Evolutionary conservation across 2,113 vertebrate genomes (phyloP), one percentile per base, ranked within the genome.

Genomic region (Polypterus bichir): DNA sequence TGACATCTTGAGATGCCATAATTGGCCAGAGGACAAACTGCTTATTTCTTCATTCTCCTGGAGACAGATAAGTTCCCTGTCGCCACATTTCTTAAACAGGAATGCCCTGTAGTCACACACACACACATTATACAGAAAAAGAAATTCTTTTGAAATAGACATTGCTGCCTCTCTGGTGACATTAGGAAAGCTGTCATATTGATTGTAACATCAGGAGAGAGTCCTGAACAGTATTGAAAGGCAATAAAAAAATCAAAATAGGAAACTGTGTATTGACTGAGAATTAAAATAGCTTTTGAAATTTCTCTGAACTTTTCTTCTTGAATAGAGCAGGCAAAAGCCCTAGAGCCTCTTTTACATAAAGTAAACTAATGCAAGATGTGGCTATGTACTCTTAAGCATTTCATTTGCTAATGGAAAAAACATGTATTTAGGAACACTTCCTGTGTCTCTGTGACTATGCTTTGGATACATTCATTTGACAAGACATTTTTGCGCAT

Each of bases 51-150:
- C 27, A 27, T 27, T 27, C 27, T 27, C 27, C 27, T 27, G 27
- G 27, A 27, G 27, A 27, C 27, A 27, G 27, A 27, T 27, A 27
- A 27, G 27, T 27, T 27, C 27, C 27, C 27, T 27, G 27, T 27
- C 27, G 27, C 27, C 27, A 27, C 45, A 76, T 81, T 74, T 71
- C 73, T 74, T 81, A 76, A 71, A 75, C 72, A 69, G 74, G 72
- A 77, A 75, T 73, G 73, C 72, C 57, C 65, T 27, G 1, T 60
- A 73, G 72, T 79, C 74, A 73, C 74, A 27, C 27, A 27, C 27
- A 27, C 27, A 27, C 27, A 27, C 27, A 27, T 27, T 27, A 2
- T 27, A 27, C 67, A 62, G 60, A 57, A 64, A 69, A 46, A 69
- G 51, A 46, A 49, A 54, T 55, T 63, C 64, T 4, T 44, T 64